Evolutionary conservation across 2,797 vertebrate genomes (phyloP).

Genomic region (Artibeus lituratus): DNA sequence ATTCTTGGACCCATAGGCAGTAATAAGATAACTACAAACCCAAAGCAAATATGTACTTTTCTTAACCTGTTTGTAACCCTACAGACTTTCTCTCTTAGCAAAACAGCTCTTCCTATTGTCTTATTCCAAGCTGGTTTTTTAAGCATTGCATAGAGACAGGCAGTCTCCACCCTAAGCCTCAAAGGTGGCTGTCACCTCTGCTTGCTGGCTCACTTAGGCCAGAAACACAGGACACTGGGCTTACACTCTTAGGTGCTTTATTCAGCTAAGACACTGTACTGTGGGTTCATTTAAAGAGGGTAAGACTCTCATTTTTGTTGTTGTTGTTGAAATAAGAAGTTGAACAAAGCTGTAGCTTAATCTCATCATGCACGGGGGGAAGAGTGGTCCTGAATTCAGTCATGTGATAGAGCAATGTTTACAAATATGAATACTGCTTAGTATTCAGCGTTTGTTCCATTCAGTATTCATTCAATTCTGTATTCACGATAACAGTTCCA

Average conservation of each 20-base stretch:
- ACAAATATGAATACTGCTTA: not conserved
- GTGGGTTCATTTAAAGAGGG: not conserved
- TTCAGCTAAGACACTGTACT: not conserved
- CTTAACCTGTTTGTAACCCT: not conserved
- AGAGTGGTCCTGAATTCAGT: not conserved
- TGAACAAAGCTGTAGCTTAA: not conserved
- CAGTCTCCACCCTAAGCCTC: not conserved
- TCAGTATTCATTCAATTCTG: not conserved
- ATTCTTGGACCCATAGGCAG: not conserved
- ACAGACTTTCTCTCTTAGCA: not conserved
- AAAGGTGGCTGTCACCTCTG: not conserved
- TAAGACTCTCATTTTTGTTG: not conserved
- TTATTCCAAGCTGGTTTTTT: not conserved
- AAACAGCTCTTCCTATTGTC: not conserved
- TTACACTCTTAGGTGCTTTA: not conserved
- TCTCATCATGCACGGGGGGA: not conserved
- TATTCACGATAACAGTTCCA: not conserved
- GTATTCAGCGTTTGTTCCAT: not conserved
- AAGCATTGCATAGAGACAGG: not conserved
- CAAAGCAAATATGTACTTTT: not conserved
- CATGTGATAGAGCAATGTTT: not conserved
- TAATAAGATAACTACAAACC: not conserved
- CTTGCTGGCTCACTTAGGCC: not conserved
- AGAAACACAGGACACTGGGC: not conserved
- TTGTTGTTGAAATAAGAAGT: not conserved